Conservation (phyloP, 2,113 vertebrate species). For the Zosterops pallidus region DNA sequence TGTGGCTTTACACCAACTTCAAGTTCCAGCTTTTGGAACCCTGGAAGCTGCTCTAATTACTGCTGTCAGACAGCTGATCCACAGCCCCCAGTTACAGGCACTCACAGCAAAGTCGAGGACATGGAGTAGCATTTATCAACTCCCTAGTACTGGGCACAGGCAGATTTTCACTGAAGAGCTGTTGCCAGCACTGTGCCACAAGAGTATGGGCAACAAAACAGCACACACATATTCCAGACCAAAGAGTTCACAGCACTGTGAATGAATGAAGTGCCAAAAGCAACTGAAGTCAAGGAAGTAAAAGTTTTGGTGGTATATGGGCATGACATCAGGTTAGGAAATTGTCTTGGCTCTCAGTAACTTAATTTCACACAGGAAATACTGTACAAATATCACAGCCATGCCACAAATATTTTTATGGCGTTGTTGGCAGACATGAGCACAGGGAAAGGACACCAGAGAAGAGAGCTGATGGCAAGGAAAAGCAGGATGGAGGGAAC, state of each 20-base stretch:
- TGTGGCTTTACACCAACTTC: neutral
- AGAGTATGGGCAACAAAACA: rapidly evolving
- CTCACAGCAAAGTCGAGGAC: neutral
- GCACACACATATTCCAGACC: neutral
- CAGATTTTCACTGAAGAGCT: neutral
- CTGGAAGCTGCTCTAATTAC: neutral
- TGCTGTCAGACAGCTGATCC: neutral
- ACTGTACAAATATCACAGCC: neutral
- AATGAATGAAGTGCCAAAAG: neutral
- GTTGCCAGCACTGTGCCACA: neutral
- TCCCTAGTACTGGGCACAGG: neutral
- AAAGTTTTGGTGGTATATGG: neutral
- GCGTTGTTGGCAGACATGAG: neutral
- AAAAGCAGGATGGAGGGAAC: neutral
- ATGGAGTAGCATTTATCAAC: neutral
- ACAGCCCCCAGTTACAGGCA: neutral
- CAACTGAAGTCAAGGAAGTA: neutral
- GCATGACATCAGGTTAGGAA: neutral
- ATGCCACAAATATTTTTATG: neutral
- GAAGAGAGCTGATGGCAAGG: neutral
- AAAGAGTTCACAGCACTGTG: neutral
- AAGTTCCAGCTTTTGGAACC: neutral
- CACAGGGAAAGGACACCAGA: neutral
- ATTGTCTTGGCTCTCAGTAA: neutral
- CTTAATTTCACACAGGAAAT: neutral